phyloP scores from a whole-genome alignment of 2,113 vertebrate species.

The Himantopus leucocephalus region DNA sequence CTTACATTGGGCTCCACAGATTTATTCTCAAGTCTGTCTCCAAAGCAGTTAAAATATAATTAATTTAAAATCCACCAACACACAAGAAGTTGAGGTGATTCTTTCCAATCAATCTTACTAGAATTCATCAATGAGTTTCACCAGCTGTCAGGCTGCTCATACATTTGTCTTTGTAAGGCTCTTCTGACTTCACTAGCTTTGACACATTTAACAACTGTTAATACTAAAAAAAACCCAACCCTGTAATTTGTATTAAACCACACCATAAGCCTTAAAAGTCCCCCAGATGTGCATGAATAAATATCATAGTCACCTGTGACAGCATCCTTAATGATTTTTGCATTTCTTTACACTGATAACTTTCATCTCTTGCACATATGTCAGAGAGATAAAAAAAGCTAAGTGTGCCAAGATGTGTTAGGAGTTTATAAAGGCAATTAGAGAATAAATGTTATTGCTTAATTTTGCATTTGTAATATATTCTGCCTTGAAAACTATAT shows the following conservation, averaged over 20 bases:
- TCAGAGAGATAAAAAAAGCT: neutral
- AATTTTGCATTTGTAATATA: neutral
- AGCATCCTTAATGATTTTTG: constrained; percentile 14
- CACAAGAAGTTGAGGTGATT: neutral
- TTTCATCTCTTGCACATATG: neutral
- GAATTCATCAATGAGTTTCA: constrained; percentile 45
- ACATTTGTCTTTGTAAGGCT: constrained; percentile 34
- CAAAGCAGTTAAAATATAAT: constrained; percentile 38
- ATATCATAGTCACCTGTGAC: constrained; percentile 38
- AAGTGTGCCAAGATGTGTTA: neutral
- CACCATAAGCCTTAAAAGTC: neutral
- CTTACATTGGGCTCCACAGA: neutral
- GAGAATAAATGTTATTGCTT: neutral
- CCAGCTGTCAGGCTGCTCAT: constrained; percentile 4
- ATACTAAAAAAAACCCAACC: neutral
- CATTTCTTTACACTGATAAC: constrained; percentile 14
- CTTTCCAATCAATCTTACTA: constrained; percentile 34
- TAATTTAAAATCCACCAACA: constrained; percentile 27
- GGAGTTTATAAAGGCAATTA: constrained; percentile 43
- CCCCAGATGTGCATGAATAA: constrained; percentile 38
- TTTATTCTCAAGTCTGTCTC: constrained; percentile 24
- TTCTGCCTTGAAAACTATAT: constrained; percentile 15
- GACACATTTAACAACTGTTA: constrained; percentile 29
- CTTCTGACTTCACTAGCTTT: constrained; percentile 15
- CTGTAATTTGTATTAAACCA: constrained; percentile 47